Evolutionary conservation across 2,888 invertebrate species (phyloP).

Genomic region (Enchytraeus crypticus): DNA sequence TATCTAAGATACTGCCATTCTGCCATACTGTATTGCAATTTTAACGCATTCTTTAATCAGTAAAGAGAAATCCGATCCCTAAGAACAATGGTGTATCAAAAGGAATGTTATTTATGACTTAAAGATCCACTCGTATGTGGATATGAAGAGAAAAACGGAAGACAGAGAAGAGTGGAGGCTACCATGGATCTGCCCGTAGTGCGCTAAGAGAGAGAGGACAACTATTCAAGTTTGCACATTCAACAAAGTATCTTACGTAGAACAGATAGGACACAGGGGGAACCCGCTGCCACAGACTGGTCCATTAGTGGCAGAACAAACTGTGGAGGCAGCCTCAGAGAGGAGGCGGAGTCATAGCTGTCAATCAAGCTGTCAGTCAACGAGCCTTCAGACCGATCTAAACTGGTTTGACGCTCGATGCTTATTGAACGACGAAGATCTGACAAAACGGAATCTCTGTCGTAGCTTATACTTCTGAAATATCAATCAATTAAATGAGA

Average conservation of each 20-base stretch:
- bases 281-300: conserved; percentile 36
- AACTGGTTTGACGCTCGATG: conserved; percentile 1
- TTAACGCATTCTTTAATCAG: too few species aligned
- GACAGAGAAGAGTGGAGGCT: too few species aligned
- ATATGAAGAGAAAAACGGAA: too few species aligned
- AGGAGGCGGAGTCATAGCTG: neutral
- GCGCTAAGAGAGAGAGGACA: too few species aligned
- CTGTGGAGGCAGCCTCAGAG: conserved; percentile 31
- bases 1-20: too few species aligned
- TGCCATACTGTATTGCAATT: too few species aligned
- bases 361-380: conserved; percentile 22
- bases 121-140: too few species aligned
- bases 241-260: neutral
- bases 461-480: conserved; percentile 11
- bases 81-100: too few species aligned
- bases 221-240: too few species aligned
- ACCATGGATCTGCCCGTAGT: too few species aligned
- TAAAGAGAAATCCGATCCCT: too few species aligned
- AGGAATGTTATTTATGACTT: too few species aligned
- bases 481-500: neutral
- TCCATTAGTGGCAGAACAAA: conserved; percentile 41
- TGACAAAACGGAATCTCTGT: conserved; percentile 1
- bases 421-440: conserved; percentile 6
- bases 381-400: conserved; percentile 24
- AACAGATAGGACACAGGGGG: conserved; percentile 34